Conservation (phyloP, 2,797 vertebrate species). For the Sebastes umbrosus region DNA sequence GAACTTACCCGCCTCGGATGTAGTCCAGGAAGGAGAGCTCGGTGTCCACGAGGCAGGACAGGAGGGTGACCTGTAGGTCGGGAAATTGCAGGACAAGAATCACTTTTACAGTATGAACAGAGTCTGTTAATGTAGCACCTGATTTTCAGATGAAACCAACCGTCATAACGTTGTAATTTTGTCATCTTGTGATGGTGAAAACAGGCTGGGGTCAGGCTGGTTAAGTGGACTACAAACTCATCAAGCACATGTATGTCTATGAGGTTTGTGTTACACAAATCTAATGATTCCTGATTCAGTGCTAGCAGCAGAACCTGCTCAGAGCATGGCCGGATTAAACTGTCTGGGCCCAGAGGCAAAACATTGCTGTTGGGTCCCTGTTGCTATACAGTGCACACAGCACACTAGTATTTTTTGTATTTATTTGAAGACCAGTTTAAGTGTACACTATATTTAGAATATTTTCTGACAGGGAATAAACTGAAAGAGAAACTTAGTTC, state of each 20-base stretch:
- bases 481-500: no score
- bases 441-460: no score
- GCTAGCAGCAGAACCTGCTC: background rate
- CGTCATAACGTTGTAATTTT: background rate
- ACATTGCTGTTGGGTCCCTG: no score
- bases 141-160: background rate
- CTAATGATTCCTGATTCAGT: no score
- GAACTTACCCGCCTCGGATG: conserved; percentile 96
- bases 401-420: background rate
- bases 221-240: background rate
- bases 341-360: background rate
- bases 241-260: no score
- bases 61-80: conserved; percentile 90
- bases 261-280: no score
- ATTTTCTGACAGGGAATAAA: no score
- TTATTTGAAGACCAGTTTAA: no score
- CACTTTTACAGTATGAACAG: background rate
- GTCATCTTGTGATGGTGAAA: background rate
- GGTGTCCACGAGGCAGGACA: conserved; percentile 97
- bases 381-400: background rate
- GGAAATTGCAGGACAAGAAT: conserved; percentile 2
- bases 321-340: background rate
- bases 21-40: conserved; percentile 98
- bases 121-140: background rate
- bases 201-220: background rate